Evolutionary conservation across 1,140 invertebrate genomes (phyloP), one percentile per base, ranked within the genome.

Genomic region (Diprion similis): DNA sequence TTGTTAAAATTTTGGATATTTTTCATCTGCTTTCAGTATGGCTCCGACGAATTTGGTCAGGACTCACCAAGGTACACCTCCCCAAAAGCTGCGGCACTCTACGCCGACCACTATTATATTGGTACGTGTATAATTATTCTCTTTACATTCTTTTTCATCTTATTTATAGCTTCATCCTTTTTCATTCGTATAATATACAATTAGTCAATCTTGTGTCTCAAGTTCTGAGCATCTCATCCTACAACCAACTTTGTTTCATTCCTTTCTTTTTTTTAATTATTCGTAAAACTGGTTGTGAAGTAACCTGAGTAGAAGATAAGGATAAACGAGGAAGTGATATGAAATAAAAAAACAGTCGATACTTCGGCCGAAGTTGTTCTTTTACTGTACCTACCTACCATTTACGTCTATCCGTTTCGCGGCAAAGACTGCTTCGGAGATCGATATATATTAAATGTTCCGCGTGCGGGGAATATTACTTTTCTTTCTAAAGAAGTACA

Each of bases 21-120:
- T 70, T 75, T 81, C 75, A 78, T 79, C 84, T 80, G 84, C 84
- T 93, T 89, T 59, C 91, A 96, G 94, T 97, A 96, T 87, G 93
- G 94, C 83, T 93, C 94, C 79, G 96, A 96, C 84, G 96, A 97
- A 83, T 97, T 96, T 86, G 93, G 92, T n/a, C 91, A 93, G 85
- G 95, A 96, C 82, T 95, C 94, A 11, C 94, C 93, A 75, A 90
- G 96, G 81, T 97, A 96, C 89, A 93, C 95, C 75, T 96, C 95
- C 71, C 94, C 95, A 19, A 96, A 96, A 84, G 91, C 89, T 78
- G 89, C 90, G 47, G 77, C 88, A 79, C 80, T 88, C 67, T 88
- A 88, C 77, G 81, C 86, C 45, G 89, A 89, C 75, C 81, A 86
- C 3, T 89, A 89, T 73, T 89, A 89, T 82, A 85, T 89, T 74